phyloP scores from a whole-genome alignment of 1,140 invertebrate species.

The Druon quercuslanigerum region DNA sequence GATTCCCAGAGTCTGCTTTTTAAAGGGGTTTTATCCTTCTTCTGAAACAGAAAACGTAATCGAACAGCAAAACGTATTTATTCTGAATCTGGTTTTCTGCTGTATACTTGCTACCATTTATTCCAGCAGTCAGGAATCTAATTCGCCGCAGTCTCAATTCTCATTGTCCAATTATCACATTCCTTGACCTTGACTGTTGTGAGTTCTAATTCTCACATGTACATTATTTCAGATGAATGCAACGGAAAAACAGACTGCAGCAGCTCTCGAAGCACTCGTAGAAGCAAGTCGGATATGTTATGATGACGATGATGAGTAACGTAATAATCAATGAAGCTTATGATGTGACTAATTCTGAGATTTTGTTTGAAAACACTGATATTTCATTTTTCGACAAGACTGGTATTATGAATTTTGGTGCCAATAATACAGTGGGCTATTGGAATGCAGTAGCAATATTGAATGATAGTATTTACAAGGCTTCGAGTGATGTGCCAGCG shows the following conservation, averaged over 20 bases:
- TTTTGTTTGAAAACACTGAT: constrained; percentile 37
- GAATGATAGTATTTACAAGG: constrained; percentile 59
- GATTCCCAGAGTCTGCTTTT: too few species aligned
- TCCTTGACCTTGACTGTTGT: too few species aligned
- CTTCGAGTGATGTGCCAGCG: constrained; percentile 41
- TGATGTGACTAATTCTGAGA: constrained; percentile 36
- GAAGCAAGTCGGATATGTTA: not conserved
- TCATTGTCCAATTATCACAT: too few species aligned
- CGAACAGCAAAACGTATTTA: too few species aligned
- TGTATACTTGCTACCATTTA: too few species aligned
- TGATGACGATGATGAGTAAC: constrained; percentile 51
- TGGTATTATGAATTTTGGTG: constrained; percentile 43
- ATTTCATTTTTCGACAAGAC: constrained; percentile 23
- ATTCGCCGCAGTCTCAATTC: too few species aligned
- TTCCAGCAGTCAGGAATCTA: too few species aligned
- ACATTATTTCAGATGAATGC: not conserved
- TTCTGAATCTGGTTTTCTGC: too few species aligned
- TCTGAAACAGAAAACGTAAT: too few species aligned
- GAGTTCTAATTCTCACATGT: too few species aligned
- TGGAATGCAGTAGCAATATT: constrained; percentile 56
- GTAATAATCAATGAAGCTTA: constrained; percentile 45
- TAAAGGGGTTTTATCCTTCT: too few species aligned
- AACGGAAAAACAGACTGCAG: constrained; percentile 25
- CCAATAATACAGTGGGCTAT: constrained; percentile 51
- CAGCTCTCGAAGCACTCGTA: not conserved